A percentile compares a stretch with the other conserved stretches of the same genome.
These are phyloP conservation scores for Caenorhabditis sp. DNA, from an alignment of 2,888 invertebrate species.

Conservation along the genomic window DNA sequence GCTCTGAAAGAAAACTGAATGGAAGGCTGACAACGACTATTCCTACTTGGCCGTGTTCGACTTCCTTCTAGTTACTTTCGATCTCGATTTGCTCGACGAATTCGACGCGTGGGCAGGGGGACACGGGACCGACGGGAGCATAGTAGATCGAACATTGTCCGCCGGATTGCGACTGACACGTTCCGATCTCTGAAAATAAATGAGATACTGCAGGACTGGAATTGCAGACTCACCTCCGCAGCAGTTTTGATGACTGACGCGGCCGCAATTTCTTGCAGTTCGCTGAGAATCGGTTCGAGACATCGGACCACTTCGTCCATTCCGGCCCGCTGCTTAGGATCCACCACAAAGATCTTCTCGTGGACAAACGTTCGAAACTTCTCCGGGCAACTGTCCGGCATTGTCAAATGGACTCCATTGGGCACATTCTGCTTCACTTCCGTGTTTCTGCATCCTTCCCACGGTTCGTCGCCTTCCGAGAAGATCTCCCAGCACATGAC, in stretches of 20 bases:
- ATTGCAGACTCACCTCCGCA: slow-evolving; percentile 13
- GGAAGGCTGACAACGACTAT: background rate
- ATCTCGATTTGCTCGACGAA: slow-evolving; percentile 21
- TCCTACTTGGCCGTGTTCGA: background rate
- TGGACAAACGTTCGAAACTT: slow-evolving; percentile 62
- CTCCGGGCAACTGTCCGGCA: slow-evolving; percentile 62
- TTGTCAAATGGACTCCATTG: slow-evolving; percentile 41
- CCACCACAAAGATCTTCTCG: slow-evolving; percentile 62
- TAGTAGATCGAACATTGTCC: slow-evolving; percentile 16
- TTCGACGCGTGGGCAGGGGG: too few relatives aligned
- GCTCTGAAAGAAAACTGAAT: background rate
- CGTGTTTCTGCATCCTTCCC: slow-evolving; percentile 64
- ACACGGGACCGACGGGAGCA: background rate
- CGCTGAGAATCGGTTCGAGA: slow-evolving; percentile 58
- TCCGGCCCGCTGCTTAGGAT: slow-evolving; percentile 49
- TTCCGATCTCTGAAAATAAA: slow-evolving; percentile 16
- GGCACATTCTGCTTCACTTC: slow-evolving; percentile 56
- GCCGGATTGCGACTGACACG: background rate
- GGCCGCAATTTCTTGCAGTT: slow-evolving; percentile 38
- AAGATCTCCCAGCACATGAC: slow-evolving; percentile 68
- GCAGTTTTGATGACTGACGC: slow-evolving; percentile 15
- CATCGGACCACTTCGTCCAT: slow-evolving; percentile 63
- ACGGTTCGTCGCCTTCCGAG: slow-evolving; percentile 67
- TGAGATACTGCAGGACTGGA: background rate
- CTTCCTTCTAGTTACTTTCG: slow-evolving; percentile 3